These are phyloP conservation scores for Ictalurus punctatus DNA, from an alignment of 2,113 vertebrate genomes.

Conservation along the genomic window DNA sequence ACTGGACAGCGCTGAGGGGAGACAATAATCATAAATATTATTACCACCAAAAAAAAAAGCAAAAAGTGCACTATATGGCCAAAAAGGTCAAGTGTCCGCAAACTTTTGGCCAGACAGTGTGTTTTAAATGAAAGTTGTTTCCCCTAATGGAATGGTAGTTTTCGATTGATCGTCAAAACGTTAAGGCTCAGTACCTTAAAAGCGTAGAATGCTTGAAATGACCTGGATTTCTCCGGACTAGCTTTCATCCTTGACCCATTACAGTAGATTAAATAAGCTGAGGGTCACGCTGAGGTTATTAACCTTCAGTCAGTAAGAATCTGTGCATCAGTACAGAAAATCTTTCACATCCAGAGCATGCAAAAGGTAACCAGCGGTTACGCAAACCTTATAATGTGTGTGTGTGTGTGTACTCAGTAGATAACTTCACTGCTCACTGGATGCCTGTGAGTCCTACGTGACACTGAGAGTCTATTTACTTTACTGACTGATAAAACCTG, in stretches of 20 bases:
- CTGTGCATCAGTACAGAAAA: background rate
- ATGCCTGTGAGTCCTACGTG: background rate
- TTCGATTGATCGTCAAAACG: background rate
- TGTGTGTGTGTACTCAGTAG: slow-evolving; percentile 20
- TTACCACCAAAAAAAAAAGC: background rate
- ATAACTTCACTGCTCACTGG: slow-evolving; percentile 4
- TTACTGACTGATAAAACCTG: background rate
- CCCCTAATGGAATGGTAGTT: background rate
- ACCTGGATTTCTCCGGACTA: background rate
- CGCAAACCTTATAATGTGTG: slow-evolving; percentile 7
- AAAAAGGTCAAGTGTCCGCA: background rate
- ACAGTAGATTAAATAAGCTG: background rate
- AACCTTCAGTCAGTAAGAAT: slow-evolving; percentile 15
- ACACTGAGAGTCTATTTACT: slow-evolving; percentile 12
- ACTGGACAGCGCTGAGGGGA: slow-evolving; percentile 76
- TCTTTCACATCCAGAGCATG: background rate
- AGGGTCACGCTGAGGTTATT: background rate
- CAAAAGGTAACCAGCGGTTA: slow-evolving; percentile 40
- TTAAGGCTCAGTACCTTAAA: background rate
- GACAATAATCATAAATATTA: background rate
- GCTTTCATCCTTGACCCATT: background rate
- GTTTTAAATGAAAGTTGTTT: background rate
- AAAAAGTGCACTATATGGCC: background rate
- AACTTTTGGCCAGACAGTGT: background rate
- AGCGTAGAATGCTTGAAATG: background rate